Base-by-base conservation (phyloP, 2,888 invertebrate genomes). In the Latheticus oryzae region DNA sequence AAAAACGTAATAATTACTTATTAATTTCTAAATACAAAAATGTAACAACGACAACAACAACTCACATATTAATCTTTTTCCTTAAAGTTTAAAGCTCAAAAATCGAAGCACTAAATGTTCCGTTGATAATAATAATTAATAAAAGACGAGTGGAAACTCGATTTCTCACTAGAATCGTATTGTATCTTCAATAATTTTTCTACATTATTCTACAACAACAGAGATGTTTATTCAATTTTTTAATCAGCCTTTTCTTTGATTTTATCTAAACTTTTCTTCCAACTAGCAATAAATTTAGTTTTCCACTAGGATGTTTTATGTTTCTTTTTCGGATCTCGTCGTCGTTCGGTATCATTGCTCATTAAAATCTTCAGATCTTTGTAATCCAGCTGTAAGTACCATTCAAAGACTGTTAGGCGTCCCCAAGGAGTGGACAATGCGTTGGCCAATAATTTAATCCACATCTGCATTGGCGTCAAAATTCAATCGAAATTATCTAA, bases 291-390 rank as follows among this genome's bases (percentile, higher is more conserved):
- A 40, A 73, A 58, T 53, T 63, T 68, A 55, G 67, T 58, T 61
- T 64, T 69, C 75, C 74, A 78, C 79, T 88, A 88, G 83, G 87
- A 85, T 9, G 84, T 81, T 80, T 89, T 89, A 71, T 88, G 87
- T 66, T 87, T 83, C 69, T 87, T 88, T 71, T 86, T 87, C 63
- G 86, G 82, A 30, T 84, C 84, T 58, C 88, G 87, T 51, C 87
- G 79, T 56, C 82, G 74, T 77, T 76, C 76, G 7, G 83, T 86
- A 15, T 79, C 71, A 19, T 83, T 87, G 16, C 82, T 80, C 11
- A 85, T 78, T 54, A 87, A 82, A 1, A 88, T 83, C 71, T 88
- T 88, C 45, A 90, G 73, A 75, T 90, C 89, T 74, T 88, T 84
- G 76, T 84, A 85, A 73, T 86, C 86, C 77, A 87, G 76, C 87